Evolutionary conservation across 2,888 invertebrate species (phyloP).

Genomic region (Hirtodrosophila trivittata): DNA sequence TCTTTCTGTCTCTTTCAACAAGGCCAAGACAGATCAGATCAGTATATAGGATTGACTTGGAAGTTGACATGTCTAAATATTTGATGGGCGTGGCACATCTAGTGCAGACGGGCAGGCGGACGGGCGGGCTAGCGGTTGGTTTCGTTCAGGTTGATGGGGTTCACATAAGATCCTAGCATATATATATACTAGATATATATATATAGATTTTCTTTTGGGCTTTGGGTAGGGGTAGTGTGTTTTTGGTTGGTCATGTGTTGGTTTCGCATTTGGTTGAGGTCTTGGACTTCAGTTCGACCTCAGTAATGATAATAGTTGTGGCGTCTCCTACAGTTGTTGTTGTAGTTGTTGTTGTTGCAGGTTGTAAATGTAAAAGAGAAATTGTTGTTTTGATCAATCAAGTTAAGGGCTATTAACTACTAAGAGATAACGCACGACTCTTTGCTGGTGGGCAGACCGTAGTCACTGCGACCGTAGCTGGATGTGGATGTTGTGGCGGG

Average conservation of each 20-base stretch:
- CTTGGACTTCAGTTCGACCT: constrained; percentile 29
- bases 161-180: constrained; percentile 30
- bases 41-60: neutral
- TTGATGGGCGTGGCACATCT: constrained; percentile 63
- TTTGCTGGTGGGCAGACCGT: constrained; percentile 75
- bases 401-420: constrained; percentile 36
- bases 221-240: constrained; percentile 1
- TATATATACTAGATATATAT: too few species aligned
- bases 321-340: constrained; percentile 56
- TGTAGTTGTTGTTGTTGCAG: constrained; percentile 30
- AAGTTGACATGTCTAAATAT: constrained; percentile 26
- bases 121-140: constrained; percentile 37
- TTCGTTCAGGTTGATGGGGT: constrained; percentile 31
- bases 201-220: constrained; percentile 13
- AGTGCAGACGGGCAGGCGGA: constrained; percentile 68
- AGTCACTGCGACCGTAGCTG: constrained; percentile 46
- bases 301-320: constrained; percentile 70
- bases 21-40: constrained; percentile 16
- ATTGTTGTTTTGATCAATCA: constrained; percentile 46
- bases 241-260: constrained; percentile 48
- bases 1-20: constrained; percentile 35
- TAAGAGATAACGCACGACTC: constrained; percentile 83
- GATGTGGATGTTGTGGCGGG: constrained; percentile 59
- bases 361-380: constrained; percentile 58
- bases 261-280: constrained; percentile 46